Base-by-base conservation (phyloP, 2,888 invertebrate species). In the Eristalis pertinax region DNA sequence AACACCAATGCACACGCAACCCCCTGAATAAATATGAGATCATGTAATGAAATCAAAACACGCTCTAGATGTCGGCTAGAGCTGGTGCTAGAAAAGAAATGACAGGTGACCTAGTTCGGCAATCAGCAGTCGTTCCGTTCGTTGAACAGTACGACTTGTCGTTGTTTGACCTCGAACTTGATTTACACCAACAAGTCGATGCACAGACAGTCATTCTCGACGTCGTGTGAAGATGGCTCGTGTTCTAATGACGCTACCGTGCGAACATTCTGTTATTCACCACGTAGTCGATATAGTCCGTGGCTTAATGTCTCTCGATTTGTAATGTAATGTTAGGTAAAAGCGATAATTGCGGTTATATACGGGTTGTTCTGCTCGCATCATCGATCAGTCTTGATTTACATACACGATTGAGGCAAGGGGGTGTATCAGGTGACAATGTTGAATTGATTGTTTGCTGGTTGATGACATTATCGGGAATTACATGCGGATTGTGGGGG, bases 121-220 rank as follows among this genome's bases (percentile, higher is more conserved):
- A 50, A 19, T 50, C n/a, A 50, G 50, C n/a, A n/a, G 50, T 50
- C 19, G 8, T 50, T 50, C 8, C n/a, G 19, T 38, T 38, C 32
- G 32, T 13, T 38, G 11, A 50, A 50, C 50, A 50, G 5, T 19
- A 19, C 38, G 38, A 8, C 8, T 50, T 50, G 50, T 19, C 50
- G 50, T 7, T 50, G 50, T 50, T 50, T 64, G 79, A 79, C 79
- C 72, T 79, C 72, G 79, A 79, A 79, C 79, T 79, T 79, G 79
- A 72, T 79, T 73, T 65, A 60, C 60, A 38, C 35, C 11, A 67
- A 67, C 41, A 64, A 70, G 56, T 70, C 32, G 41, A 68, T 50
- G 60, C 50, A n/a, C 19, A 15, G 22, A 19, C 22, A n/a, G 22
- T 19, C 8, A 56, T 26, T 22, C 60, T 10, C 19, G 22, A 1